These are phyloP conservation scores for Magallana ariakensis DNA, from an alignment of 1,140 invertebrate species.

Conservation along the genomic window DNA sequence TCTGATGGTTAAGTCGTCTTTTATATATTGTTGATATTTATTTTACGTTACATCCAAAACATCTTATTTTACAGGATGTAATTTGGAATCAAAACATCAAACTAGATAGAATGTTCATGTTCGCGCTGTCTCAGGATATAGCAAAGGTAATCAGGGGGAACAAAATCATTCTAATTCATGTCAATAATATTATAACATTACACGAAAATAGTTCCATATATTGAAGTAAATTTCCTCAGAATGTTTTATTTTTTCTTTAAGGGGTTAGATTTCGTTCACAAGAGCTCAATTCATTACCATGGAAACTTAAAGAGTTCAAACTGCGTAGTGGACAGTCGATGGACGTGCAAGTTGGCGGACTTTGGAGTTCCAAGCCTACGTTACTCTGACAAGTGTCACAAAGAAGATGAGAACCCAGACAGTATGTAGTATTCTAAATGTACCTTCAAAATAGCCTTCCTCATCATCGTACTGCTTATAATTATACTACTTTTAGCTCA, in stretches of 20 bases:
- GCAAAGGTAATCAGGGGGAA: slow-evolving; percentile 83
- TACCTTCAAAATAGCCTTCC: too few relatives aligned
- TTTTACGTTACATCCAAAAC: not conserved
- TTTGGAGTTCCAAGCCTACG: slow-evolving; percentile 88
- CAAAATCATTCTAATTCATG: too few relatives aligned
- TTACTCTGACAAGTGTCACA: slow-evolving; percentile 57
- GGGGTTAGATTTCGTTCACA: slow-evolving; percentile 96
- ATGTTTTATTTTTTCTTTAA: slow-evolving; percentile 76
- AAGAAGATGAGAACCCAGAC: slow-evolving; percentile 63
- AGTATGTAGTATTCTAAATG: slow-evolving; percentile 51
- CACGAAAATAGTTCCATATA: too few relatives aligned
- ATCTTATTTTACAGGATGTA: slow-evolving; percentile 90
- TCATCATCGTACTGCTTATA: too few relatives aligned
- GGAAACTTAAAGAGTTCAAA: slow-evolving; percentile 98
- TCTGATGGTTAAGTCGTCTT: not conserved
- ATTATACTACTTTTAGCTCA: too few relatives aligned
- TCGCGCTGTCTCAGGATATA: slow-evolving; percentile 96
- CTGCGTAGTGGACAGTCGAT: slow-evolving; percentile 93
- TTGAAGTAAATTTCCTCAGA: not conserved
- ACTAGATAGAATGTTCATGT: slow-evolving; percentile 94
- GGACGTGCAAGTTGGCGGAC: slow-evolving; percentile 96
- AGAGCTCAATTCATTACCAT: slow-evolving; percentile 90
- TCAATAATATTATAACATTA: too few relatives aligned
- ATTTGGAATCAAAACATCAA: slow-evolving; percentile 95
- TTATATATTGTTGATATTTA: slow-evolving; percentile 24